phyloP scores from a whole-genome alignment of 2,797 vertebrate species.

The Amblyraja radiata region DNA sequence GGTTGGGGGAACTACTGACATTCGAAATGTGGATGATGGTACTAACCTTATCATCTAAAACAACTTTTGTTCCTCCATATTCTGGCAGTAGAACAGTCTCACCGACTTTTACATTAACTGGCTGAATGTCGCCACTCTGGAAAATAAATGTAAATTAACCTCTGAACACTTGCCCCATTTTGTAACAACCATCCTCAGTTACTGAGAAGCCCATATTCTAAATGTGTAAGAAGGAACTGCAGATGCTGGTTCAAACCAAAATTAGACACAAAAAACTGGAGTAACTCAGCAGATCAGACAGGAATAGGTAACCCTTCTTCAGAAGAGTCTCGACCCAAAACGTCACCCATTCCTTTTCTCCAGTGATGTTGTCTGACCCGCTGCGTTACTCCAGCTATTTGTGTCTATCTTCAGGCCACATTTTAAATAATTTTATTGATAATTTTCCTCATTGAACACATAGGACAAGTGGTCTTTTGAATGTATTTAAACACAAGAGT shows the following conservation, averaged over 20 bases:
- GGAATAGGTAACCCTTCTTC: too few species aligned
- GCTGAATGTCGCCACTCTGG: conserved; percentile 71
- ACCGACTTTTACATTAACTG: conserved; percentile 82
- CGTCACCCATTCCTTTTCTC: too few species aligned
- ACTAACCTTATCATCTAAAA: conserved; percentile 83
- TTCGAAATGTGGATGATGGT: background rate
- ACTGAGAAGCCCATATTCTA: too few species aligned
- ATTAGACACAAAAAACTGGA: too few species aligned
- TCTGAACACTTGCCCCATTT: background rate
- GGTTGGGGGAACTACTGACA: background rate
- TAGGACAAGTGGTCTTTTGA: background rate
- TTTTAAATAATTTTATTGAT: background rate
- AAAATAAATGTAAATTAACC: background rate
- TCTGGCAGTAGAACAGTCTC: conserved; percentile 92
- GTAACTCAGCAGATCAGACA: too few species aligned
- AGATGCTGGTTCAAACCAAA: too few species aligned
- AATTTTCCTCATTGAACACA: too few species aligned
- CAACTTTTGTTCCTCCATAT: conserved; percentile 90
- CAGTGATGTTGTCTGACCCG: too few species aligned
- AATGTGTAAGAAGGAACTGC: too few species aligned
- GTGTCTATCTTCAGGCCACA: too few species aligned
- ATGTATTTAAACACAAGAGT: background rate
- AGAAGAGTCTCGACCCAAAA: too few species aligned
- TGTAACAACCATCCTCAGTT: background rate
- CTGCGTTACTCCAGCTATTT: too few species aligned